phyloP scores from a whole-genome alignment of 35 echinoderm and acorn worm genomes.

The Diadema setosum region DNA sequence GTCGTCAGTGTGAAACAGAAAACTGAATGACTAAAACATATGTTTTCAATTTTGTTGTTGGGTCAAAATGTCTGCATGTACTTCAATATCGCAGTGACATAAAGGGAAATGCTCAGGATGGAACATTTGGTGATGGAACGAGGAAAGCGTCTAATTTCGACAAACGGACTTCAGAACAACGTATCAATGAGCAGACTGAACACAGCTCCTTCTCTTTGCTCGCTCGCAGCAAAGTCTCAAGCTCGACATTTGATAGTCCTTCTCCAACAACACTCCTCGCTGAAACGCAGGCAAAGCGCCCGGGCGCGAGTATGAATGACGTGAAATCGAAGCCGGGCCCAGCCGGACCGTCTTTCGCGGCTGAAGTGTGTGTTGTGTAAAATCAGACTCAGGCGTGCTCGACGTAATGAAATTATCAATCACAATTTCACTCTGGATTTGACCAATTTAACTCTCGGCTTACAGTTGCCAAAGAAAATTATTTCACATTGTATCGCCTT shows the following conservation, averaged over 20 bases:
- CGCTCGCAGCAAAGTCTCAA: neutral
- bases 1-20: no score
- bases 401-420: neutral
- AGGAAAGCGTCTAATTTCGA: no score
- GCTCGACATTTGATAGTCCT: neutral
- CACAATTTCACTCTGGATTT: neutral
- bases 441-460: neutral
- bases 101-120: no score
- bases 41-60: no score
- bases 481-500: no score
- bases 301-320: neutral
- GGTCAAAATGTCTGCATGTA: no score
- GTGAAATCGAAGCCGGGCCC: neutral
- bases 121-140: no score
- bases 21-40: no score
- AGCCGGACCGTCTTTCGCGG: neutral
- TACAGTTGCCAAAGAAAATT: no score
- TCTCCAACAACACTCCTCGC: neutral
- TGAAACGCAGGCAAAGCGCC: neutral
- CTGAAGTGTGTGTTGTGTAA: neutral
- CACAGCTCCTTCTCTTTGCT: neutral
- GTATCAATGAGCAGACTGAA: no score
- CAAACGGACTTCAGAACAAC: no score
- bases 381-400: neutral
- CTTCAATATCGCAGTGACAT: no score